Percentiles rank a stretch among this genome's conserved stretches.
Evolutionary conservation across 2,797 vertebrate species (phyloP).

Genomic region (Podarcis lilfordi): DNA sequence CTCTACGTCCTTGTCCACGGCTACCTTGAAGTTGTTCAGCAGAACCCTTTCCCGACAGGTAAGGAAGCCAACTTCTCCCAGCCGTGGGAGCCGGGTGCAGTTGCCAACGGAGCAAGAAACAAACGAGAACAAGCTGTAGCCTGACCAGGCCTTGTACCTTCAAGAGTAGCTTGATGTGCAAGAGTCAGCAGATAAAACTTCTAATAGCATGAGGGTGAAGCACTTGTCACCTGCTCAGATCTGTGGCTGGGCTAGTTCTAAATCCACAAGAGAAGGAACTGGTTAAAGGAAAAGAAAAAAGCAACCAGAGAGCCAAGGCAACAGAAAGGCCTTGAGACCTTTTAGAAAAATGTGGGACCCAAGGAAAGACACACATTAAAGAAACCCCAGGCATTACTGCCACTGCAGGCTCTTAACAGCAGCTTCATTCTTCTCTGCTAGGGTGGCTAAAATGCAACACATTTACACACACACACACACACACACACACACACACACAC

Average conservation of each 20-base stretch:
- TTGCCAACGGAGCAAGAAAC: background rate
- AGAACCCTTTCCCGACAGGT: slow-evolving; percentile 81
- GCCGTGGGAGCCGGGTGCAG: background rate
- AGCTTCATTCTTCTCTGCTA: background rate
- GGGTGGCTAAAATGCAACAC: background rate
- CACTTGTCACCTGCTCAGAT: background rate
- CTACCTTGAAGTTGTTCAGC: slow-evolving; percentile 79
- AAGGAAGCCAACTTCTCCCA: background rate
- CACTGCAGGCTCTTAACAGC: background rate
- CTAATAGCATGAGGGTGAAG: background rate
- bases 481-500: background rate
- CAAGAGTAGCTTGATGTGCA: too few species aligned
- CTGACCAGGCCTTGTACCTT: background rate
- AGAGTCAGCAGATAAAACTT: background rate
- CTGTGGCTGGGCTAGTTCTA: background rate
- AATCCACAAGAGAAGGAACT: background rate
- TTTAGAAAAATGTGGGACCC: too few species aligned
- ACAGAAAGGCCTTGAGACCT: background rate
- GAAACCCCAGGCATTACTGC: background rate
- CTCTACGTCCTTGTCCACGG: slow-evolving; percentile 72
- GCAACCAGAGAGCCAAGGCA: background rate
- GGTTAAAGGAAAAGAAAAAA: background rate
- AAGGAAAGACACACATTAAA: background rate
- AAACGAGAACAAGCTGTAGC: background rate
- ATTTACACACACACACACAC: background rate